phyloP scores from a whole-genome alignment of 1,140 invertebrate genomes.

The Reticulitermes speratus region DNA sequence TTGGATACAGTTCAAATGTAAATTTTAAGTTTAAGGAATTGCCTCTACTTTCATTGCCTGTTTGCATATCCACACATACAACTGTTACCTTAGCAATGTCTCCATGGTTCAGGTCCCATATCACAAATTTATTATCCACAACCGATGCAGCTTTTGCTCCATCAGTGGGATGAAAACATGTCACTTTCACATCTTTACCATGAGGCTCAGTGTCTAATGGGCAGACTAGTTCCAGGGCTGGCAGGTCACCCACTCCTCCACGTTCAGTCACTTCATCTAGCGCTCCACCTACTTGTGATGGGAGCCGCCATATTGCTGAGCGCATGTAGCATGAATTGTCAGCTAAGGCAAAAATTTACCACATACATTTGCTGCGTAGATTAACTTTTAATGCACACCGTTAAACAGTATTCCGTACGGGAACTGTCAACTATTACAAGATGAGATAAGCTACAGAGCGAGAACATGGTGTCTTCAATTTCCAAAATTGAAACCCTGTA shows the following conservation, averaged over 20 bases:
- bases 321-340: conserved; percentile 40
- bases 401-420: background rate
- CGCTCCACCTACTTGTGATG: conserved; percentile 41
- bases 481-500: too few relatives aligned
- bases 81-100: conserved; percentile 50
- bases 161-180: conserved; percentile 85
- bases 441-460: too few relatives aligned
- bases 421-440: too few relatives aligned
- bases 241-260: conserved; percentile 33
- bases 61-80: too few relatives aligned
- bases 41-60: too few relatives aligned
- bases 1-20: too few relatives aligned
- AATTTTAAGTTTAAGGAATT: too few relatives aligned
- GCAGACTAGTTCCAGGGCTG: conserved; percentile 44
- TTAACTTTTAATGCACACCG: background rate
- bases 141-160: conserved; percentile 67
- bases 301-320: conserved; percentile 47
- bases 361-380: background rate
- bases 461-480: too few relatives aligned
- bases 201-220: conserved; percentile 49
- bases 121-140: conserved; percentile 67
- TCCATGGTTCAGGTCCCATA: conserved; percentile 60
- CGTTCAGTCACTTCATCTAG: conserved; percentile 43
- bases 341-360: conserved; percentile 35
- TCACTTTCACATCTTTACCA: conserved; percentile 73